Conservation (phyloP, 2,113 vertebrate genomes). For the Myanophis thanlyinensis region DNA sequence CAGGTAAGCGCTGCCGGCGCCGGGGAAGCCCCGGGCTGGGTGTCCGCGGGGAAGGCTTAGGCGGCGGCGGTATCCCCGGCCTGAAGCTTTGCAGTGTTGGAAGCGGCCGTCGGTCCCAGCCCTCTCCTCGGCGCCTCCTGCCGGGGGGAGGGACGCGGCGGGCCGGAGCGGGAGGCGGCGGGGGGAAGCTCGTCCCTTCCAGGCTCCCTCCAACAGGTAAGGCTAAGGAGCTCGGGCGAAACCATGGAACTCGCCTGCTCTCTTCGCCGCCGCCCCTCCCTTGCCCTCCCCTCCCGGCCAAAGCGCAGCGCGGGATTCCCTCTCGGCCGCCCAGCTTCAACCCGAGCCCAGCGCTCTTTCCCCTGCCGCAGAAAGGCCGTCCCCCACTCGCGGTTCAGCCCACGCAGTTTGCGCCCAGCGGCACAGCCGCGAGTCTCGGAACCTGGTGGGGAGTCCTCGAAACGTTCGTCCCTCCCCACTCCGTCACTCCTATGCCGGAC, state of each 20-base stretch:
- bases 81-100: background rate
- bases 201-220: background rate
- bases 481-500: background rate
- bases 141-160: background rate
- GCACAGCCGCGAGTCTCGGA: background rate
- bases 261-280: background rate
- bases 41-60: background rate
- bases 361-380: background rate
- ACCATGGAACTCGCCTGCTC: background rate
- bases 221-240: background rate
- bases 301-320: constrained; percentile 25
- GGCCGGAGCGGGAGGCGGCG: background rate
- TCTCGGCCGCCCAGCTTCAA: background rate
- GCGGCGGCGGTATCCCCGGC: background rate
- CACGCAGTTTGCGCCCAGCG: background rate
- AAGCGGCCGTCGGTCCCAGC: background rate
- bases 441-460: background rate
- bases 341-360: background rate
- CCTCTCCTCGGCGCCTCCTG: background rate
- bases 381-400: background rate
- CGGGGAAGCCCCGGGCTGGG: background rate
- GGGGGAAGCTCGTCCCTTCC: background rate
- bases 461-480: background rate
- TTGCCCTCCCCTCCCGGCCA: background rate
- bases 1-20: constrained; percentile 81